phyloP scores from a whole-genome alignment of 2,797 vertebrate species.

The Rhynchonycteris naso region DNA sequence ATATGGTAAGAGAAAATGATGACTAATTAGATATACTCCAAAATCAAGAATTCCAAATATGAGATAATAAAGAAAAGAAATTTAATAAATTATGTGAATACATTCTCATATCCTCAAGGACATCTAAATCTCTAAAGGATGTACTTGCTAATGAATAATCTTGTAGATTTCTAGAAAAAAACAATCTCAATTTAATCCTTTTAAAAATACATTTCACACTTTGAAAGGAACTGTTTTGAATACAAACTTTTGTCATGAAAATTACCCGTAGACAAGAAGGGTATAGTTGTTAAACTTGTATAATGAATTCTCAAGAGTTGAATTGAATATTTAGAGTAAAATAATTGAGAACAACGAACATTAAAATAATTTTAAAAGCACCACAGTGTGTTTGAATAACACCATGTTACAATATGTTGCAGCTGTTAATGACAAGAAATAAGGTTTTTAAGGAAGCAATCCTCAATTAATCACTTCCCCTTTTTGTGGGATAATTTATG shows the following conservation, averaged over 20 bases:
- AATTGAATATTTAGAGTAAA: constrained; percentile 79
- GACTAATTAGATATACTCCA: not conserved
- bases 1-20: not conserved
- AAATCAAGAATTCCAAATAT: not conserved
- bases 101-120: not conserved
- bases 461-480: constrained; percentile 89
- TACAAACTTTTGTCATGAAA: constrained; percentile 74
- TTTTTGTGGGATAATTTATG: constrained; percentile 87
- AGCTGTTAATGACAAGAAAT: constrained; percentile 87
- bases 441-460: constrained; percentile 87
- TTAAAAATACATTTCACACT: not conserved
- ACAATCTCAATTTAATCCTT: not conserved
- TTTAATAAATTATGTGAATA: not conserved
- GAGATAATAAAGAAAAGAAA: not conserved
- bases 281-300: constrained; percentile 74
- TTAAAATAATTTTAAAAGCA: constrained; percentile 82
- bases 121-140: not conserved
- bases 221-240: constrained; percentile 40
- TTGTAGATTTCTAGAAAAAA: constrained; percentile 29
- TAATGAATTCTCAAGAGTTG: constrained; percentile 81
- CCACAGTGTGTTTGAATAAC: constrained; percentile 81
- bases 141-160: not conserved
- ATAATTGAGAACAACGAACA: constrained; percentile 79
- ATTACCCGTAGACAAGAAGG: constrained; percentile 67
- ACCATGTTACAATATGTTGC: constrained; percentile 80